Conservation (phyloP, 1,140 invertebrate genomes). For the Zophobas atratus region DNA sequence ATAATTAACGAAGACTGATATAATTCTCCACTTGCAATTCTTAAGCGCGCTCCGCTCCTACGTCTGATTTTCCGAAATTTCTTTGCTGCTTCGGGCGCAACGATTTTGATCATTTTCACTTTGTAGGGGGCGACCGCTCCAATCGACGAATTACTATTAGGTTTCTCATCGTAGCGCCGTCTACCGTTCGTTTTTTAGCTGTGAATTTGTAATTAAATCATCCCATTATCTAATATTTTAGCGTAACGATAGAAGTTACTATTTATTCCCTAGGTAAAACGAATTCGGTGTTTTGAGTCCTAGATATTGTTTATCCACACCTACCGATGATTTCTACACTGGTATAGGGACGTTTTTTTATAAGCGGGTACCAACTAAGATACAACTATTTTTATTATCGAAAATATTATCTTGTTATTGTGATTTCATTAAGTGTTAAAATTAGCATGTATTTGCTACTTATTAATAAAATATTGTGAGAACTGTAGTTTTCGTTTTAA, state of each 20-base stretch:
- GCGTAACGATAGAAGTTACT: conserved; percentile 30
- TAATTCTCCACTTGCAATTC: not conserved
- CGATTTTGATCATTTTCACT: not conserved
- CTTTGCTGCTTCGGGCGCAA: conserved; percentile 12
- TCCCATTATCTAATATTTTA: conserved; percentile 32
- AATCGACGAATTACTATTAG: conserved; percentile 16
- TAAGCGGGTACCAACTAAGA: conserved; percentile 61
- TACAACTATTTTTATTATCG: conserved; percentile 58
- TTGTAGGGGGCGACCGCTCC: not conserved
- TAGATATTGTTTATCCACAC: conserved; percentile 38
- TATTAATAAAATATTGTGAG: conserved; percentile 54
- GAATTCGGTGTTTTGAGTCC: conserved; percentile 45
- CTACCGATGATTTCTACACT: conserved; percentile 51
- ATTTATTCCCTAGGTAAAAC: conserved; percentile 23
- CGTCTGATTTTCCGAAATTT: not conserved
- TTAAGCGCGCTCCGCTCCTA: not conserved
- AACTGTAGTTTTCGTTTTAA: conserved; percentile 39
- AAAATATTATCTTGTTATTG: conserved; percentile 44
- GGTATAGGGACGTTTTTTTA: conserved; percentile 53
- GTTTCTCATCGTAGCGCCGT: conserved; percentile 16
- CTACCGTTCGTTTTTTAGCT: conserved; percentile 25
- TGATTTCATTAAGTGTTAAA: conserved; percentile 68
- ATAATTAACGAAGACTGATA: conserved; percentile 17
- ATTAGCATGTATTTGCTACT: conserved; percentile 66
- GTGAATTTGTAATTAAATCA: conserved; percentile 46